Conservation (phyloP, 2,888 invertebrate species). For the Plebejus anna region DNA sequence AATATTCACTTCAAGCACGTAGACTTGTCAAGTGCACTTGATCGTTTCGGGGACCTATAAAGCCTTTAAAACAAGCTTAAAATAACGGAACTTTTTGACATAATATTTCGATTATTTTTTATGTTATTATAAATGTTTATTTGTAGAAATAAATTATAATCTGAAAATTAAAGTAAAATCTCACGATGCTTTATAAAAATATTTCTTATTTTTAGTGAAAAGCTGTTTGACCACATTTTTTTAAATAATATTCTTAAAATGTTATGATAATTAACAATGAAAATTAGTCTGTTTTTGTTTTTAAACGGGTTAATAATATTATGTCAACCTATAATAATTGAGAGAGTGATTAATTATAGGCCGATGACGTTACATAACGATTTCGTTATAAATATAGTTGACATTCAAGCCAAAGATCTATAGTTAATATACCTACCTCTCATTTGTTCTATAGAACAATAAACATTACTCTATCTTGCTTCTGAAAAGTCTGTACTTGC, state of each 20-base stretch:
- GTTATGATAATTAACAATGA: too few species aligned
- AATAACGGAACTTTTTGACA: neutral
- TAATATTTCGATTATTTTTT: neutral
- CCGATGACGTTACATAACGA: constrained; percentile 5
- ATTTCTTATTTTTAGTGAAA: too few species aligned
- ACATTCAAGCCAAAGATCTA: neutral
- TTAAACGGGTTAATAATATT: neutral
- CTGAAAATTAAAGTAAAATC: neutral
- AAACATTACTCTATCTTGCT: too few species aligned
- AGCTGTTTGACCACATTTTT: neutral
- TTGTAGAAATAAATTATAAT: neutral
- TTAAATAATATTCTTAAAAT: too few species aligned
- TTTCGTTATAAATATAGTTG: neutral
- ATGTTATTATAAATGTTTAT: neutral
- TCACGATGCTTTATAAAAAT: neutral
- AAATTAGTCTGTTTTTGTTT: neutral
- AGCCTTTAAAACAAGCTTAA: neutral
- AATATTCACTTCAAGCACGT: too few species aligned
- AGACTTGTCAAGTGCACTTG: too few species aligned
- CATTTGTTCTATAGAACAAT: too few species aligned
- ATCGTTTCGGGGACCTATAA: too few species aligned
- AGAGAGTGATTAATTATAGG: neutral
- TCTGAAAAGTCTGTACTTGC: too few species aligned
- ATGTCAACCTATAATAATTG: neutral
- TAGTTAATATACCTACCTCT: too few species aligned